Conservation (phyloP, 2,113 vertebrate genomes). For the Gambusia holbrooki region DNA sequence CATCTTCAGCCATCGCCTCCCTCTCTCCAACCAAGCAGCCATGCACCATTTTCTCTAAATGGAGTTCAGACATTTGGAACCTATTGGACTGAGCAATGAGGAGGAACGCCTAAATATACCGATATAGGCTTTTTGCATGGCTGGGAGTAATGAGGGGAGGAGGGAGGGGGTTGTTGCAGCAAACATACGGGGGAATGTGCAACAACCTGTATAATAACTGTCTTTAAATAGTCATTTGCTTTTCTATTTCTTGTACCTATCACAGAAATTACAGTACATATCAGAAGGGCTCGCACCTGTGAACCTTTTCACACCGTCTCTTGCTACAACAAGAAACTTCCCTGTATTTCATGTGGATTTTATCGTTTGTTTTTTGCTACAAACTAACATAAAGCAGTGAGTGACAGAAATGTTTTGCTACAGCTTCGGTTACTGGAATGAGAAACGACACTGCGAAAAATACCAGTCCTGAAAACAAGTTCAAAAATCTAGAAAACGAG, state of each 20-base stretch:
- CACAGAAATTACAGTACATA: neutral
- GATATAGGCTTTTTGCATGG: neutral
- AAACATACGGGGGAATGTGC: conserved; percentile 21
- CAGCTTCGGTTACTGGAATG: neutral
- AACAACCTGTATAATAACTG: conserved; percentile 17
- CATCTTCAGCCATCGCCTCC: conserved; percentile 32
- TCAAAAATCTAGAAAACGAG: too few relatives aligned
- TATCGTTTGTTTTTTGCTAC: too few relatives aligned
- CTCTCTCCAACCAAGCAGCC: conserved; percentile 47
- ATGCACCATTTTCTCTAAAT: conserved; percentile 71
- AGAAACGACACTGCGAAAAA: too few relatives aligned
- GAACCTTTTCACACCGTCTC: neutral
- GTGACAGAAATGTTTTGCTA: neutral
- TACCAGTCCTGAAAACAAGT: too few relatives aligned
- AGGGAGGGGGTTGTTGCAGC: neutral
- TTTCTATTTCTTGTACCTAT: neutral
- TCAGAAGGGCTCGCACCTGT: neutral
- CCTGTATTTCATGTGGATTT: too few relatives aligned
- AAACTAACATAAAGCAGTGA: too few relatives aligned
- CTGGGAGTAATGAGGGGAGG: neutral
- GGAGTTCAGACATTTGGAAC: conserved; percentile 73
- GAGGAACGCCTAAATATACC: conserved; percentile 63
- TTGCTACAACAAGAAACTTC: too few relatives aligned
- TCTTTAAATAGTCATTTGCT: conserved; percentile 40
- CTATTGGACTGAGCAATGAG: conserved; percentile 66